Evolutionary conservation across 2,888 invertebrate genomes (phyloP).

Genomic region (Cosmia pyralina): DNA sequence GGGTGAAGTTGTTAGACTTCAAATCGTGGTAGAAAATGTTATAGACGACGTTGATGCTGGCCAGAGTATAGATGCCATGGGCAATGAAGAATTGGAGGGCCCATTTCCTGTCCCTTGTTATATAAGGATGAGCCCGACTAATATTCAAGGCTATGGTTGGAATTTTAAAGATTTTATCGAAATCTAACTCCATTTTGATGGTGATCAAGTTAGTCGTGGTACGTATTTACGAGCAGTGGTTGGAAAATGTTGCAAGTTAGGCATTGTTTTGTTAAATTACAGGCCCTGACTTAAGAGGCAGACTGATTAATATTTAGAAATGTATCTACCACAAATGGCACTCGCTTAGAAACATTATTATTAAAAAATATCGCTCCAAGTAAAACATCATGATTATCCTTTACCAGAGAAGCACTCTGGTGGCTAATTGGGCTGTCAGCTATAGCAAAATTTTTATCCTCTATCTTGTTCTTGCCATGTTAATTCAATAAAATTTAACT

Average conservation of each 20-base stretch:
- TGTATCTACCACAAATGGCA: not conserved
- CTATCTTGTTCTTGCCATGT: not conserved
- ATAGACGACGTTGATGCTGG: constrained; percentile 40
- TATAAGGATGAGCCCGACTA: constrained; percentile 53
- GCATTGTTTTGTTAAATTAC: constrained; percentile 27
- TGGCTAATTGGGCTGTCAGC: too few relatives aligned
- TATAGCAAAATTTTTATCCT: not conserved
- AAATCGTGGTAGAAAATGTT: constrained; percentile 57
- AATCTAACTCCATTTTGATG: constrained; percentile 60
- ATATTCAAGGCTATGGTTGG: constrained; percentile 49
- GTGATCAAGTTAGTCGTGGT: not conserved
- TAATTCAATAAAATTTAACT: not conserved
- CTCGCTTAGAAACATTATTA: not conserved
- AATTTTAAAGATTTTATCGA: constrained; percentile 57
- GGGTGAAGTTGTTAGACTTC: constrained; percentile 52
- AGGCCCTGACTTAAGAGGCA: constrained; percentile 29
- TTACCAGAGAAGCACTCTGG: too few relatives aligned
- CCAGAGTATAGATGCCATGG: constrained; percentile 31
- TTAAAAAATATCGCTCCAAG: not conserved
- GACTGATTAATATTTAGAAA: not conserved
- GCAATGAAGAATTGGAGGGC: constrained; percentile 24
- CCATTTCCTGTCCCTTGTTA: constrained; percentile 61
- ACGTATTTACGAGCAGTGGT: not conserved
- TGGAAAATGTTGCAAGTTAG: not conserved
- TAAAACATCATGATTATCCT: too few relatives aligned